These are phyloP conservation scores for Lepisosteus osseus DNA, from an alignment of 2,113 vertebrate species.

Conservation along the genomic window DNA sequence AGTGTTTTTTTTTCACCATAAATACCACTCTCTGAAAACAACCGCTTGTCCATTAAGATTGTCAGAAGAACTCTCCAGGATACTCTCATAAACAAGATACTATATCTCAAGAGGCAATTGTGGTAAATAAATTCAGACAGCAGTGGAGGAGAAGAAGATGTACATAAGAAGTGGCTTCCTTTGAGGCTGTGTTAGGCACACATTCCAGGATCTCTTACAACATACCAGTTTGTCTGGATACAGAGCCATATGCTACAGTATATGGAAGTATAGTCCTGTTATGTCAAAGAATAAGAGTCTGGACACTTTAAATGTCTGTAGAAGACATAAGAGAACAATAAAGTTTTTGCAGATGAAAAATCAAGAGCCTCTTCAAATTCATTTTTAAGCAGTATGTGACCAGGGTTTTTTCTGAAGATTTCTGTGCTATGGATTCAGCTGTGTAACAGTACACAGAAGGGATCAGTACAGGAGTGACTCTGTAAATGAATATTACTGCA, in stretches of 20 bases:
- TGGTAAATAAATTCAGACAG: constrained; percentile 38
- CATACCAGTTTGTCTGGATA: neutral
- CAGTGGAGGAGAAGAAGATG: constrained; percentile 2
- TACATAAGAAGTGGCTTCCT: neutral
- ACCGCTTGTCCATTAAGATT: constrained; percentile 59
- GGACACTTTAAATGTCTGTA: too few species aligned
- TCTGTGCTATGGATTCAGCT: too few species aligned
- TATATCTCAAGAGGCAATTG: constrained; percentile 37
- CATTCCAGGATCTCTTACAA: neutral
- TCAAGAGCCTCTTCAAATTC: too few species aligned
- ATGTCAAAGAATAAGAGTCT: too few species aligned
- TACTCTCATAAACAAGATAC: constrained; percentile 48
- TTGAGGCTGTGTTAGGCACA: constrained; percentile 1
- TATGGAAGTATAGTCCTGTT: neutral
- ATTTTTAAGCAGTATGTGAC: too few species aligned
- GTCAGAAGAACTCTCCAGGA: constrained; percentile 38
- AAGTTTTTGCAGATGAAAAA: too few species aligned
- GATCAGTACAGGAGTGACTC: too few species aligned
- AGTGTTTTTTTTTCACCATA: constrained; percentile 45
- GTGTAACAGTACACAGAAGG: too few species aligned
- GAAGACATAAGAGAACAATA: too few species aligned
- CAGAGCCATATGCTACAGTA: neutral
- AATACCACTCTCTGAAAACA: constrained; percentile 40
- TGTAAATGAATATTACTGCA: too few species aligned
- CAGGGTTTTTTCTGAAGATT: too few species aligned